Percentiles rank a stretch among this genome's conserved stretches.
Evolutionary conservation across 2,797 vertebrate species (phyloP).

Genomic region (Enteromius viviparus): DNA sequence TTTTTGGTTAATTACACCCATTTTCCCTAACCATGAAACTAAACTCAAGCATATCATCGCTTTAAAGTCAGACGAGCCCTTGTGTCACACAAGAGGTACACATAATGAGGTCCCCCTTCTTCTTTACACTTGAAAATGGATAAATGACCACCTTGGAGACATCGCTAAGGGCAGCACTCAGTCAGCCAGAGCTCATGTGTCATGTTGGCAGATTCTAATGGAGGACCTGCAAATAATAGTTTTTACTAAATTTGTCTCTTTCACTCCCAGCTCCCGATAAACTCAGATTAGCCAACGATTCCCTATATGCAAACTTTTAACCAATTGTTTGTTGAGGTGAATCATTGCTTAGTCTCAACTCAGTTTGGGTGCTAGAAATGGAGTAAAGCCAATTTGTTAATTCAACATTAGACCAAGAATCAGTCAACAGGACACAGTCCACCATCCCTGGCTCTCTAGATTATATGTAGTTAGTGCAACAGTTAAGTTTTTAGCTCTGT

Average conservation of each 20-base stretch:
- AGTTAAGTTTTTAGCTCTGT: slow-evolving; percentile 51
- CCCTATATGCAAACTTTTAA: slow-evolving; percentile 75
- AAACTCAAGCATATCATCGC: slow-evolving; percentile 57
- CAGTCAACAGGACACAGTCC: slow-evolving; percentile 66
- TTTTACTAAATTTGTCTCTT: neutral
- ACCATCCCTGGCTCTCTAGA: slow-evolving; percentile 63
- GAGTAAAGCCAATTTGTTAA: slow-evolving; percentile 44
- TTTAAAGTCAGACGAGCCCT: slow-evolving; percentile 80
- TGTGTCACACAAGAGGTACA: slow-evolving; percentile 83
- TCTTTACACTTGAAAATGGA: slow-evolving; percentile 79
- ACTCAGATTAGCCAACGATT: slow-evolving; percentile 30
- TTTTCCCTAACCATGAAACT: slow-evolving; percentile 27
- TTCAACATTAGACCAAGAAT: slow-evolving; percentile 59
- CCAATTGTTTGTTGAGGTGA: slow-evolving; percentile 79
- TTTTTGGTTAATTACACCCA: neutral
- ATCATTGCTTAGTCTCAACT: slow-evolving; percentile 36
- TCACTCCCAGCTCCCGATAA: slow-evolving; percentile 61
- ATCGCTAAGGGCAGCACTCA: slow-evolving; percentile 69
- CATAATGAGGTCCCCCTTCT: slow-evolving; percentile 83
- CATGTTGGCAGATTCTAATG: slow-evolving; percentile 66
- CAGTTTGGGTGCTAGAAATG: slow-evolving; percentile 60
- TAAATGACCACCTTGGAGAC: slow-evolving; percentile 58
- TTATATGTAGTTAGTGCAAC: slow-evolving; percentile 57
- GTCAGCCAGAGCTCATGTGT: slow-evolving; percentile 60
- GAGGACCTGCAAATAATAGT: neutral